Conservation (phyloP, 2,113 vertebrate species). For the Tricholaema leucomelas region DNA sequence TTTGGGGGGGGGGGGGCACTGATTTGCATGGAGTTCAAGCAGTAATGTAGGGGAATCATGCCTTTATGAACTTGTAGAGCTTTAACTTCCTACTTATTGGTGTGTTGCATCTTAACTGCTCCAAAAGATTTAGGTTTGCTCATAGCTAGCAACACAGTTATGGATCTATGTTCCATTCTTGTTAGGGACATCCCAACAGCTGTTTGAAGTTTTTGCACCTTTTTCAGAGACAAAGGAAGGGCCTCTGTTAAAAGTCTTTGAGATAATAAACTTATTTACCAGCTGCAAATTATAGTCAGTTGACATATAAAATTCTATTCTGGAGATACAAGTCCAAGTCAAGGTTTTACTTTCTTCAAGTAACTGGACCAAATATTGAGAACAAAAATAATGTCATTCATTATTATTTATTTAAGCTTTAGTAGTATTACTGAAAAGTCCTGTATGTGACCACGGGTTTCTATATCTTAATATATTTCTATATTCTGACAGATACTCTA, state of each 20-base stretch:
- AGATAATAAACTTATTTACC: not conserved
- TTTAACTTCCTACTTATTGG: not conserved
- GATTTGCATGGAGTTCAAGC: rapidly evolving
- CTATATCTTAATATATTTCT: too few relatives aligned
- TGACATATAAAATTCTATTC: not conserved
- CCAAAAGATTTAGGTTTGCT: not conserved
- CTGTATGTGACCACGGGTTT: not conserved
- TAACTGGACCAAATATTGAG: not conserved
- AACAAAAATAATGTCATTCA: not conserved
- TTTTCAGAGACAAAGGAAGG: not conserved
- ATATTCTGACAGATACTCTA: not conserved
- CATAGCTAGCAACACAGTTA: not conserved
- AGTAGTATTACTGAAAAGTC: not conserved
- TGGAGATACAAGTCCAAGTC: not conserved
- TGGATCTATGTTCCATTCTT: not conserved
- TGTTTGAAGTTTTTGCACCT: not conserved
- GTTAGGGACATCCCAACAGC: not conserved
- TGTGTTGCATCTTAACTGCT: not conserved
- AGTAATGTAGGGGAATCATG: not conserved
- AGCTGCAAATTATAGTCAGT: not conserved
- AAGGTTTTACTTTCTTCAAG: not conserved
- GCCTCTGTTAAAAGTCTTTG: not conserved
- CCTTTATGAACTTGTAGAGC: not conserved
- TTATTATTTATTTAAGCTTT: not conserved
- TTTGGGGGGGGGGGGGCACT: not conserved